A percentile compares a stretch with the other conserved stretches of the same genome.
These are phyloP conservation scores for Caenorhabditis japonica DNA, from an alignment of 2,888 invertebrate species.

Conservation along the genomic window DNA sequence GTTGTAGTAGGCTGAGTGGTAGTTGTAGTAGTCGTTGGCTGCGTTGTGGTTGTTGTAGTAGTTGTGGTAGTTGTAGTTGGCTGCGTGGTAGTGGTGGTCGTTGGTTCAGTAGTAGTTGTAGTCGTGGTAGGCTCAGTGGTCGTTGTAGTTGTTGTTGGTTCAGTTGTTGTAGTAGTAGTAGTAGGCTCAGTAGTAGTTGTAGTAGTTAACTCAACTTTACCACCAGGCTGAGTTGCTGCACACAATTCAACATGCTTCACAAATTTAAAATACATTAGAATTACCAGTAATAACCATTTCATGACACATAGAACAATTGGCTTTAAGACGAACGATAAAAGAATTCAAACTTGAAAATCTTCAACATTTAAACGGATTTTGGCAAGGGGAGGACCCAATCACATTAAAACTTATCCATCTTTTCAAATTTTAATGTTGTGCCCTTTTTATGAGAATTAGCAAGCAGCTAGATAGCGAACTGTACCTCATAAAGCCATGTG, in stretches of 20 bases:
- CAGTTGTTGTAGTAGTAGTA: conserved; percentile 8
- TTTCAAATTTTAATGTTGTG: no score
- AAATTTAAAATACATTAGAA: neutral
- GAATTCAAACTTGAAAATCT: no score
- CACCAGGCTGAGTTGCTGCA: neutral
- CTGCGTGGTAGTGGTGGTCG: conserved; percentile 3
- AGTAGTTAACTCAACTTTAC: neutral
- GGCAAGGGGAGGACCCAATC: no score
- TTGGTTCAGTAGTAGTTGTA: conserved; percentile 11
- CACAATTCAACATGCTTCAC: conserved; percentile 1
- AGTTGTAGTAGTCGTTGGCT: conserved; percentile 6
- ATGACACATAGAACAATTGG: conserved; percentile 39
- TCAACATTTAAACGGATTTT: no score
- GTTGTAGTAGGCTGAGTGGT: conserved; percentile 15
- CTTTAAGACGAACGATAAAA: no score
- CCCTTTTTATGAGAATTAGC: no score
- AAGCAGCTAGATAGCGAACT: no score
- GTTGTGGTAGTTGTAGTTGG: conserved; percentile 18
- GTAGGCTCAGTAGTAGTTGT: neutral
- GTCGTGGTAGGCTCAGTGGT: conserved; percentile 22
- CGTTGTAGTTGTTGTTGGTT: conserved; percentile 11
- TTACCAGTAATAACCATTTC: conserved; percentile 16
- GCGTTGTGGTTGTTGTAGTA: conserved; percentile 10
- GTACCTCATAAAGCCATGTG: no score
- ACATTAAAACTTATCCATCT: no score